Base-by-base conservation (phyloP, 2,113 vertebrate genomes). In the Casuarius casuarius region DNA sequence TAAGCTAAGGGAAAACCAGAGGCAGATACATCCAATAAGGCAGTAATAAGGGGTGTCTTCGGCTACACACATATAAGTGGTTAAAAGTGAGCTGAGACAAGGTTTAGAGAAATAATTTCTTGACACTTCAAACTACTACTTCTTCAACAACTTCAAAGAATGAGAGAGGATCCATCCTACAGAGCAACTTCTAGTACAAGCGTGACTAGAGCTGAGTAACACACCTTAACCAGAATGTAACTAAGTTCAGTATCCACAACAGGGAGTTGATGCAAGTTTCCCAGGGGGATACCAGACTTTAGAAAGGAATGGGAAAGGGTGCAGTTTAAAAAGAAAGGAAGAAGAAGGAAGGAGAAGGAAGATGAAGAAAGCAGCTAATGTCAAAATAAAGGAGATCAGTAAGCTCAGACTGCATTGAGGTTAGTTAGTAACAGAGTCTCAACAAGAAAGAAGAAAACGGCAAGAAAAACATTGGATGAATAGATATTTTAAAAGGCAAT, bases 11-110 rank as follows among this genome's bases (percentile, higher is more conserved):
- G 44, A 89, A 94, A 89, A 90, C 7, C 7, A 82, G 74, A 71
- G 21, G 18, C 29, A 96, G 49, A 66, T 38, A 87, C 95, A 89
- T 15, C 33, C 95, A 95, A 84, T 13, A 89, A 74, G 81, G 17
- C 25, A 77, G 54, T 62, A 59, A 35, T 5, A 80, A 13, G 44
- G 59, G 20, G 17, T 44, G 71, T 79, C 23, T 92, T 88, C 40
- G 83, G 79, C 26, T 77, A 63, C 29, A 51, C 9, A 44, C 0
- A 0, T n/a, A 4, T 22, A 84, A 92, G 51, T 52, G n/a, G 56
- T 58, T 70, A 94, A 86, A 90, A 74, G 51, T 20, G 75, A 95
- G 13, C 9, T 63, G 28, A 70, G 40, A 66, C 26, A 92, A 58
- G 16, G 10, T 82, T 90, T 52, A 94, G 51, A 38, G 25, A 73